Percentiles rank a stretch among this genome's conserved stretches.
These are phyloP conservation scores for Pantherophis alleghaniensis DNA, from an alignment of 2,797 vertebrate species.

Conservation along the genomic window DNA sequence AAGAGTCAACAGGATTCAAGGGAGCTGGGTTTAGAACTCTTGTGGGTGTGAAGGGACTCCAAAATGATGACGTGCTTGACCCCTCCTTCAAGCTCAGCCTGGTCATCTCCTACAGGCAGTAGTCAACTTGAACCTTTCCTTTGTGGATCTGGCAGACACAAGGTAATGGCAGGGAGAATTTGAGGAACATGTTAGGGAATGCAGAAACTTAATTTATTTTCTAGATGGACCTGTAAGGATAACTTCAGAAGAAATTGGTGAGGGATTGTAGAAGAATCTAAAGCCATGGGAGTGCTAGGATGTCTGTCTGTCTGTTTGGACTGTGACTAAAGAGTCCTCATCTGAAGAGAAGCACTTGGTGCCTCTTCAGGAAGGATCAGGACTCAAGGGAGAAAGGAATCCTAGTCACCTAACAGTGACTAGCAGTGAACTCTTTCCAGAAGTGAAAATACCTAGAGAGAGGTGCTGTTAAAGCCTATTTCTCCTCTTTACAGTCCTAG, in stretches of 20 bases:
- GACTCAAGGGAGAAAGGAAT: neutral
- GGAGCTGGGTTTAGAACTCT: neutral
- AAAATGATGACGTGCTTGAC: neutral
- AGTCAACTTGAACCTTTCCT: neutral
- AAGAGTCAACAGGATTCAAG: neutral
- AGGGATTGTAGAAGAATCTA: neutral
- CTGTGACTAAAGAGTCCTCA: neutral
- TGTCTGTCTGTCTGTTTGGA: neutral
- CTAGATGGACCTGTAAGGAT: neutral
- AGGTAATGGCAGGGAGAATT: neutral
- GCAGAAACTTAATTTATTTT: neutral
- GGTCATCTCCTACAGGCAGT: neutral
- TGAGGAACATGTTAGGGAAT: neutral
- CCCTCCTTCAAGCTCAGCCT: neutral
- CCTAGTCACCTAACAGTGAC: neutral
- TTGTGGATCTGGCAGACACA: neutral
- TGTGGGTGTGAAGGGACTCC: neutral
- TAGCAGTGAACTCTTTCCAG: neutral
- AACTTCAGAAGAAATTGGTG: neutral
- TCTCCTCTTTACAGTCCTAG: neutral
- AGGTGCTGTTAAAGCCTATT: neutral
- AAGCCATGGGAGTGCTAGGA: neutral
- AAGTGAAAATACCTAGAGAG: neutral
- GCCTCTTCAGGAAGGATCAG: neutral
- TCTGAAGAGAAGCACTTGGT: neutral